Conservation (phyloP, 2,797 vertebrate species). For the Melopsittacus undulatus region DNA sequence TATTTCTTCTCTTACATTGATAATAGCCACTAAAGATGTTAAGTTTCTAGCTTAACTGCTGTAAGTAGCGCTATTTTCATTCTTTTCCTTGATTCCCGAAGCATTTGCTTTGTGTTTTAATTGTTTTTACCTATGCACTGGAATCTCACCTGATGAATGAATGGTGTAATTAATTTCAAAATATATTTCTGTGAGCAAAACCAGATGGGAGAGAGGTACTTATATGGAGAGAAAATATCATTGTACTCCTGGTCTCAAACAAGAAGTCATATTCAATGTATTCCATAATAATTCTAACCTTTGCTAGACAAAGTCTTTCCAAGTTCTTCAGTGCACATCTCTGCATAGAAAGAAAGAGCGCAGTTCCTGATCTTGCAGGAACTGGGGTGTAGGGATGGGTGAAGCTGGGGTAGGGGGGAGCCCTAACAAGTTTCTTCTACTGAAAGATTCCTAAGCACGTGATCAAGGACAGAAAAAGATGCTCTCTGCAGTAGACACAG, state of each 20-base stretch:
- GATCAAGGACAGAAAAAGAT: background rate
- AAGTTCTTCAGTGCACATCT: background rate
- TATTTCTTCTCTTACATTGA: background rate
- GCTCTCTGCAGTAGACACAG: background rate
- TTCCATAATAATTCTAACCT: background rate
- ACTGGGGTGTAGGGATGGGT: rapidly evolving
- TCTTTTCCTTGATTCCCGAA: background rate
- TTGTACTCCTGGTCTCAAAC: background rate
- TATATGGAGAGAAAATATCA: background rate
- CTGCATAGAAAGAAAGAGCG: background rate
- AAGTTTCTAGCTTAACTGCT: background rate
- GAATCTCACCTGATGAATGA: background rate
- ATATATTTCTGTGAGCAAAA: background rate
- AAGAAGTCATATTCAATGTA: background rate
- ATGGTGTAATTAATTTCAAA: background rate
- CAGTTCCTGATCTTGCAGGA: background rate
- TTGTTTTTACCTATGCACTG: background rate
- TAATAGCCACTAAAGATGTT: background rate
- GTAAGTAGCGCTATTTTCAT: background rate
- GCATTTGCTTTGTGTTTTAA: background rate
- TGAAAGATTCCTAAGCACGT: background rate
- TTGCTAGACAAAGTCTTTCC: background rate
- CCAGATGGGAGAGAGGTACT: background rate
- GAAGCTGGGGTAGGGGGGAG: rapidly evolving
- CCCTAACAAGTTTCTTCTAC: background rate